Evolutionary conservation across 2,113 vertebrate genomes (phyloP), one percentile per base, ranked within the genome.

Genomic region (Oceanodroma tethys): DNA sequence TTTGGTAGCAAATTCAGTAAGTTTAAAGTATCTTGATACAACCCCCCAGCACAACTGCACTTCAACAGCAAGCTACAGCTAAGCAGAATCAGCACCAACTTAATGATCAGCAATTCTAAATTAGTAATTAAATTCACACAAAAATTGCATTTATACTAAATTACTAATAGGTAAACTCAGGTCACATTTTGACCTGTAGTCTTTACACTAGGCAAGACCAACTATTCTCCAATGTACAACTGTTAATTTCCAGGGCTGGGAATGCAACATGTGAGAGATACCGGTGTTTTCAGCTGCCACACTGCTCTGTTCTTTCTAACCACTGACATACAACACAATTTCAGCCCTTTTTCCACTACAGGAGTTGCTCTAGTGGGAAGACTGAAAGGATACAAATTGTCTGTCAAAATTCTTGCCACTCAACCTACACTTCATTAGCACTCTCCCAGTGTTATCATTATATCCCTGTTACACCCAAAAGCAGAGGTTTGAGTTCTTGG

Each of bases 251-350:
- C 45, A 56, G 22, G 4, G 10, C 2, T 36, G 22, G n/a, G 26
- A 87, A 87, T 7, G 42, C 20, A 53, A 29, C 1, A 36, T 20
- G 17, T 11, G 20, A 80, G 25, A 75, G 16, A 27, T 5, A 20
- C 0, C 3, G 2, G 17, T 29, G 34, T 26, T 66, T 45, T 47
- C 27, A 55, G 48, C 48, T 50, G 68, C 32, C 25, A 55, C 8
- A 7, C 13, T 36, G 3, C 32, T 43, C 34, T 21, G 5, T 45
- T 47, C 47, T 60, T 65, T 88, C 63, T 42, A 25, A 45, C 18
- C 58, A 48, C 47, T 34, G 26, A 32, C 10, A 36, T 1, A 12
- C 4, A 76, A 10, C 11, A 18, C 0, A 0, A 10, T 6, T 26
- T 67, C 68, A 73, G 53, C 4, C 17, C 27, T 29, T 45, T 47